These are phyloP conservation scores for Theristus sp. DNA, from an alignment of 2,888 invertebrate genomes.

Conservation along the genomic window DNA sequence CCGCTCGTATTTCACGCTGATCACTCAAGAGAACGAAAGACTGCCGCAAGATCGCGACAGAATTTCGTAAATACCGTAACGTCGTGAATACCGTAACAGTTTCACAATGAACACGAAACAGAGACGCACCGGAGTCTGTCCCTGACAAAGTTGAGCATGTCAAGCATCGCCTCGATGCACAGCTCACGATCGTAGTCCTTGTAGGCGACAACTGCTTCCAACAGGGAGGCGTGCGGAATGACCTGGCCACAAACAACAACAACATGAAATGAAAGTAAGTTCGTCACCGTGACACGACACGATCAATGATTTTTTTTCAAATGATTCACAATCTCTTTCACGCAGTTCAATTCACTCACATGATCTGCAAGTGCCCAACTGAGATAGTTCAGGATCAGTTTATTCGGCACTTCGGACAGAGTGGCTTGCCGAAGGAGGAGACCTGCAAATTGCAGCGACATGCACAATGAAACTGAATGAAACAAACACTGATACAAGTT, in stretches of 20 bases:
- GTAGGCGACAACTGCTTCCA: constrained; percentile 7
- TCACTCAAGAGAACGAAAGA: too few species aligned
- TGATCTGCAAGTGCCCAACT: constrained; percentile 4
- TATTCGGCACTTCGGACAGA: constrained; percentile 10
- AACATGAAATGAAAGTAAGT: too few species aligned
- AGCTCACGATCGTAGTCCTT: constrained; percentile 3
- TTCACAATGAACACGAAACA: too few species aligned
- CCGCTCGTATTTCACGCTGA: too few species aligned
- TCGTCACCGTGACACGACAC: not conserved
- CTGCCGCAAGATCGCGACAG: too few species aligned
- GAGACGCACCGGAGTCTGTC: not conserved
- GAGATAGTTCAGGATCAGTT: constrained; percentile 9
- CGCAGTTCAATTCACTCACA: not conserved
- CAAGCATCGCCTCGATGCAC: constrained; percentile 7
- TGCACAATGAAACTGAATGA: too few species aligned
- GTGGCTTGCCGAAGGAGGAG: constrained; percentile 8
- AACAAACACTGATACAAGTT: too few species aligned
- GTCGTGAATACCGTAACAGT: too few species aligned
- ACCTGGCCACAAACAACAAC: too few species aligned
- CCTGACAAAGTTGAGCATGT: constrained; percentile 1
- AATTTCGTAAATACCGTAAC: too few species aligned
- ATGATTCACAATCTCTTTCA: not conserved
- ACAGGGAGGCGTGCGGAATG: constrained; percentile 2
- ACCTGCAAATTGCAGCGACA: too few species aligned
- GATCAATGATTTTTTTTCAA: not conserved